A percentile compares a stretch with the other conserved stretches of the same genome.
Evolutionary conservation across 64 coral and sea anemone genomes (phyloP).

Genomic region (Pocillopora verrucosa): DNA sequence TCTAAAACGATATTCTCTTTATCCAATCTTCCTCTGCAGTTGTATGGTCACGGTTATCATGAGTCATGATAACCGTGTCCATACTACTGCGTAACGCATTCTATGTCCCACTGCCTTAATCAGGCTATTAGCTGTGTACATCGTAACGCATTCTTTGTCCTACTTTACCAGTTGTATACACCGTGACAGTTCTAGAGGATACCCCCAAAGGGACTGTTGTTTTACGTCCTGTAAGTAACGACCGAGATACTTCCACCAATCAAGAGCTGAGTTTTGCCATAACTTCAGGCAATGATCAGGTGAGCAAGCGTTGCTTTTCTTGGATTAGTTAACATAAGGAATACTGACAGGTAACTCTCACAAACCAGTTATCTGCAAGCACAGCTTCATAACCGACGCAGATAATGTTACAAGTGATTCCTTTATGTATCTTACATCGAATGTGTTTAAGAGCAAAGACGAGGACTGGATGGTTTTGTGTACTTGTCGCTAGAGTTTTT

Average conservation of each 20-base stretch:
- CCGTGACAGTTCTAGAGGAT: slow-evolving; percentile 69
- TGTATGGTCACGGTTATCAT: too few relatives aligned
- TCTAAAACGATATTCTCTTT: not conserved
- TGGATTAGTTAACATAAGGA: not conserved
- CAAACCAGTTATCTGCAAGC: too few relatives aligned
- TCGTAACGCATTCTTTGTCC: not conserved
- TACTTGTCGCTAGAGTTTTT: too few relatives aligned
- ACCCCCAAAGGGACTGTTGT: slow-evolving; percentile 45
- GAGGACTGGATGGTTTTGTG: too few relatives aligned
- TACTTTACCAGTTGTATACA: slow-evolving; percentile 46
- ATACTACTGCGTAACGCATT: not conserved
- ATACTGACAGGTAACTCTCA: too few relatives aligned
- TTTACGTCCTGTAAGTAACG: slow-evolving; percentile 51
- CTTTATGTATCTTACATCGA: too few relatives aligned
- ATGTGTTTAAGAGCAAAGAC: too few relatives aligned
- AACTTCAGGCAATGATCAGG: slow-evolving; percentile 65
- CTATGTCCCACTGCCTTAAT: not conserved
- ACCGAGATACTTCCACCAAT: slow-evolving; percentile 76
- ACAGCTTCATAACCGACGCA: too few relatives aligned
- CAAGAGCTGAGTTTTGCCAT: slow-evolving; percentile 67
- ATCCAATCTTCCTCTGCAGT: not conserved
- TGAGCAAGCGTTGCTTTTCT: not conserved
- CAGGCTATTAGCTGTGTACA: slow-evolving; percentile 31
- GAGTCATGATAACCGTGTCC: too few relatives aligned
- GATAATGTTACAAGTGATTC: too few relatives aligned